Percentiles rank a stretch among this genome's conserved stretches.
Conservation (phyloP, 2,113 vertebrate species). For the Pampusana beccarii region DNA sequence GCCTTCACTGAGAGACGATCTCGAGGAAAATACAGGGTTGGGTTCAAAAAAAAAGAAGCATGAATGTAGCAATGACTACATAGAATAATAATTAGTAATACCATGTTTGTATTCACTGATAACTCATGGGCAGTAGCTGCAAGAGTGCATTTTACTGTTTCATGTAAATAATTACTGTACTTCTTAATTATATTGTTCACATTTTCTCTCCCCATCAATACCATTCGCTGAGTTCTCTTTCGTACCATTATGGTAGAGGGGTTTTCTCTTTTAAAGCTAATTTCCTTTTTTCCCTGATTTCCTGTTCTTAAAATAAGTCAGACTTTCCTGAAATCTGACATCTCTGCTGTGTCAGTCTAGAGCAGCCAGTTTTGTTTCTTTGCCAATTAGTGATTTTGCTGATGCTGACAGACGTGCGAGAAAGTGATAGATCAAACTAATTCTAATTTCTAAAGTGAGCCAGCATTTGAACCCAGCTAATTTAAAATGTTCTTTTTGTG, state of each 20-base stretch:
- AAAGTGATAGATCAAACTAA: slow-evolving; percentile 20
- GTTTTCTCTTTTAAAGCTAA: neutral
- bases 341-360: neutral
- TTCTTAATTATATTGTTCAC: neutral
- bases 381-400: slow-evolving; percentile 4
- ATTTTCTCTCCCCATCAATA: neutral
- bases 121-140: neutral
- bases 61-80: neutral
- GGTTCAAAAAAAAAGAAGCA: neutral
- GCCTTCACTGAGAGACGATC: neutral
- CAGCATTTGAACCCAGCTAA: slow-evolving; percentile 11
- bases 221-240: neutral
- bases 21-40: neutral
- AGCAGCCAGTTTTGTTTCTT: neutral
- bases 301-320: neutral
- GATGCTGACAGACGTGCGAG: neutral
- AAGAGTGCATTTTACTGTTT: neutral
- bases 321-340: neutral
- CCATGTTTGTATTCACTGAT: neutral
- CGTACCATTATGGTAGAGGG: neutral
- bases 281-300: neutral
- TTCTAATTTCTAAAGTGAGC: slow-evolving; percentile 38
- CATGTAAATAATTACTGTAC: neutral
- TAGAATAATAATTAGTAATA: neutral
- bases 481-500: slow-evolving; percentile 10